These are phyloP conservation scores for Heliocidaris tuberculata DNA, from an alignment of 35 echinoderm and acorn worm species.

Conservation along the genomic window DNA sequence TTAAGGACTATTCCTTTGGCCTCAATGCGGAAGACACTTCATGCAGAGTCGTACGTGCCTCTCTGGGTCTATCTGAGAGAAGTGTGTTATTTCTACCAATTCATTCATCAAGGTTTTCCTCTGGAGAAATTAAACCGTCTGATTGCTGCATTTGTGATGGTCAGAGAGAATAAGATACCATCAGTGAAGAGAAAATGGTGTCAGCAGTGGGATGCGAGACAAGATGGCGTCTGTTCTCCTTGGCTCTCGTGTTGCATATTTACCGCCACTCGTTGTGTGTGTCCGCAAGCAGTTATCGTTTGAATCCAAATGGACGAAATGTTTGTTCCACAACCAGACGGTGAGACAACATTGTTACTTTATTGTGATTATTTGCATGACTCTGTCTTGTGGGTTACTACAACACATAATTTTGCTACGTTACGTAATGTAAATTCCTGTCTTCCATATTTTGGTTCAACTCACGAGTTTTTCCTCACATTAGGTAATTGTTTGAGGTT, in stretches of 20 bases:
- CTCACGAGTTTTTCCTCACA: too few species aligned
- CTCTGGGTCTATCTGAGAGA: neutral
- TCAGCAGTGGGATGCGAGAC: neutral
- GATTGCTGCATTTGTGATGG: neutral
- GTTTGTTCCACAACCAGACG: conserved; percentile 19
- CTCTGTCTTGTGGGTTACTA: neutral
- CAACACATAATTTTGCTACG: neutral
- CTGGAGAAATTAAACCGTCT: neutral
- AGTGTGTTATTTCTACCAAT: neutral
- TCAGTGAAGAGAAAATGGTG: neutral
- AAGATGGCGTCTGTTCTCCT: conserved; percentile 26
- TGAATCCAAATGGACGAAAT: conserved; percentile 19
- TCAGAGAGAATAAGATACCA: neutral
- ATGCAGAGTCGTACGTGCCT: neutral
- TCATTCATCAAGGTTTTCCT: neutral
- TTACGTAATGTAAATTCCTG: neutral
- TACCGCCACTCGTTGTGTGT: neutral
- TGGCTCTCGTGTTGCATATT: neutral
- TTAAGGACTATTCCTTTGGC: neutral
- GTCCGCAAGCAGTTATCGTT: conserved; percentile 7
- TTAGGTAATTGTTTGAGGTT: too few species aligned
- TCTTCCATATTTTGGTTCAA: too few species aligned
- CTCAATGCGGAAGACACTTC: neutral
- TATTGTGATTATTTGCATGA: neutral
- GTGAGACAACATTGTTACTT: neutral